A percentile compares a stretch with the other conserved stretches of the same genome.
Conservation (phyloP, 1,140 invertebrate species). For the Polypedilum pembai region DNA sequence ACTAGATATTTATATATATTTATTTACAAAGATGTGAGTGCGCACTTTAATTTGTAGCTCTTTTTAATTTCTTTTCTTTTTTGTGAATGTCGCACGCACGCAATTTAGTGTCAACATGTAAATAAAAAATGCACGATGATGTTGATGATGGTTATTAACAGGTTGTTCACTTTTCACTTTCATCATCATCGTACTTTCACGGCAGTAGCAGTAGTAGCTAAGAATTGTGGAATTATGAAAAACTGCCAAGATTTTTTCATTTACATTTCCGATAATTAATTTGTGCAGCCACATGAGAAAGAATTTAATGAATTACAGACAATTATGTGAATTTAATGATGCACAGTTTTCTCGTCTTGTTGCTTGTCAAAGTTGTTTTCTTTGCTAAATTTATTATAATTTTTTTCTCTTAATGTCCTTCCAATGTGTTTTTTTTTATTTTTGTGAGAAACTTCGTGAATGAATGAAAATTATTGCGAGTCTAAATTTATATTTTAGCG, state of each 20-base stretch:
- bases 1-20: not conserved
- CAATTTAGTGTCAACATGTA: too few species aligned
- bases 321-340: slow-evolving; percentile 21
- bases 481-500: not conserved
- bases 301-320: not conserved
- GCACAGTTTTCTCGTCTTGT: not conserved
- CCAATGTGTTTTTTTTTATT: not conserved
- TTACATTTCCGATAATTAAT: slow-evolving; percentile 26
- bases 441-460: too few species aligned
- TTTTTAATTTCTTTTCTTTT: not conserved
- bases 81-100: too few species aligned
- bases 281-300: not conserved
- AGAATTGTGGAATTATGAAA: not conserved
- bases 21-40: slow-evolving; percentile 13
- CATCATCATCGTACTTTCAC: not conserved
- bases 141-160: slow-evolving; percentile 8
- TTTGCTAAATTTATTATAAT: too few species aligned
- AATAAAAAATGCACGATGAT: not conserved
- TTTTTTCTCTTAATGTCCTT: not conserved
- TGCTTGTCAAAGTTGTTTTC: too few species aligned
- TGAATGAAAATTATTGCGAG: not conserved
- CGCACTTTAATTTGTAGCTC: not conserved
- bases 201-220: too few species aligned
- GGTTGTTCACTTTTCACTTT: not conserved
- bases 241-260: slow-evolving; percentile 5